A percentile compares a stretch with the other conserved stretches of the same genome.
These are phyloP conservation scores for Smittia sp. DNA, from an alignment of 2,888 invertebrate genomes.

Conservation along the genomic window DNA sequence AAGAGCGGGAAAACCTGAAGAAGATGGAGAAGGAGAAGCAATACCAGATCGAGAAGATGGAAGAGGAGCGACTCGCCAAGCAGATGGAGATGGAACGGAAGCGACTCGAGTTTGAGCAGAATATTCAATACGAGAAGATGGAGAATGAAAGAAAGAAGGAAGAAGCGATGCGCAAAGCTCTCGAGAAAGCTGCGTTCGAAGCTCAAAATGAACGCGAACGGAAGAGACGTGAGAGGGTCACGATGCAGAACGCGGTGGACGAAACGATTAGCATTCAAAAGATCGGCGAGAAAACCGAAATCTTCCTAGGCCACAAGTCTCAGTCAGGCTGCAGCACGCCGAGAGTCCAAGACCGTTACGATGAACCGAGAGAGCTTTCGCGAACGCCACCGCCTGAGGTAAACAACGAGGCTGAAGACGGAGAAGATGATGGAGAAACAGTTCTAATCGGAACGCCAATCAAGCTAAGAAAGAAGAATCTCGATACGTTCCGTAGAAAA, in stretches of 20 bases:
- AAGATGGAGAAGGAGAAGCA: slow-evolving; percentile 73
- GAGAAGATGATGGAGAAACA: slow-evolving; percentile 48
- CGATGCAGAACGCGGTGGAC: slow-evolving; percentile 42
- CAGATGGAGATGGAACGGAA: slow-evolving; percentile 70
- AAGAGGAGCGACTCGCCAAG: slow-evolving; percentile 71
- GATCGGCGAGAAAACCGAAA: slow-evolving; percentile 39
- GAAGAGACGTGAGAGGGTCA: slow-evolving; percentile 48
- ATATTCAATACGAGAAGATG: slow-evolving; percentile 64
- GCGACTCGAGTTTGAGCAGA: slow-evolving; percentile 70
- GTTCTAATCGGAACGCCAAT: slow-evolving; percentile 53
- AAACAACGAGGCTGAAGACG: slow-evolving; percentile 46
- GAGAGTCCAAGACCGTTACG: background rate
- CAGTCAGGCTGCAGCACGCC: background rate
- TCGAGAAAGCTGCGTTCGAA: slow-evolving; percentile 73
- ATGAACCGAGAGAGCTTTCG: background rate
- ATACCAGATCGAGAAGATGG: slow-evolving; percentile 73
- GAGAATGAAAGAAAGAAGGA: slow-evolving; percentile 70
- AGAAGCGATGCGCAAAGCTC: slow-evolving; percentile 71
- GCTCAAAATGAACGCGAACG: slow-evolving; percentile 67
- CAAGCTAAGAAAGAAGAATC: slow-evolving; percentile 49
- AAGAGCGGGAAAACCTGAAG: slow-evolving; percentile 73
- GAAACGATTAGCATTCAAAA: slow-evolving; percentile 38
- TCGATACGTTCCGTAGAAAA: slow-evolving; percentile 23
- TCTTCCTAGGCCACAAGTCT: slow-evolving; percentile 23
- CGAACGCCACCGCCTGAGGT: slow-evolving; percentile 40